A percentile compares a stretch with the other conserved stretches of the same genome.
Conservation (phyloP, 2,888 invertebrate species). For the Gymnoscelis rufifasciata region DNA sequence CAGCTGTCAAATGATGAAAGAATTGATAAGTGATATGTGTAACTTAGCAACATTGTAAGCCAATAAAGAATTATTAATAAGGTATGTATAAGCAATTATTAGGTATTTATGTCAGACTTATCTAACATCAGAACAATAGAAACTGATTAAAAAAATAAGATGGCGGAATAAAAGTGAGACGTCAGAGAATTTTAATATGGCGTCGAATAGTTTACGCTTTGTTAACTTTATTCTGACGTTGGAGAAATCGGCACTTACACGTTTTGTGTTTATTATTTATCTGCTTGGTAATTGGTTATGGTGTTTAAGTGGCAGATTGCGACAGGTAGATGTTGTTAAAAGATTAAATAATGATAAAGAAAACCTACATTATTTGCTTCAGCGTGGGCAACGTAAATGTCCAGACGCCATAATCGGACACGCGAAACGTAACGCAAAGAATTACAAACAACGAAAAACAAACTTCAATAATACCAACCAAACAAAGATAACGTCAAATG, state of each 20-base stretch:
- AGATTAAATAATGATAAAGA: conserved; percentile 35
- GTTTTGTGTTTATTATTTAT: neutral
- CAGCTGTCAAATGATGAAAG: conserved; percentile 28
- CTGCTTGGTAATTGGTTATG: conserved; percentile 4
- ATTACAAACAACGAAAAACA: conserved; percentile 31
- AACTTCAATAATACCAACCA: conserved; percentile 41
- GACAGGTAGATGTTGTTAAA: conserved; percentile 26
- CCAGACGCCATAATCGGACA: conserved; percentile 39
- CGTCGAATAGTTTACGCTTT: no score
- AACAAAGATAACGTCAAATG: conserved; percentile 47
- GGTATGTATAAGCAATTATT: no score
- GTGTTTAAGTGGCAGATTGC: conserved; percentile 20
- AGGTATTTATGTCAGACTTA: no score
- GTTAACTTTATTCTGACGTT: no score
- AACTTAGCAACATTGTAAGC: no score
- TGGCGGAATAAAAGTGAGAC: no score
- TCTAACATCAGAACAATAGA: no score
- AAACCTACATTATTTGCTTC: conserved; percentile 24
- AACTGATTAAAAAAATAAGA: no score
- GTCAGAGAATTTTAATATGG: no score
- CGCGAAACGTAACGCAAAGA: conserved; percentile 44
- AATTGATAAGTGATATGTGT: conserved; percentile 14
- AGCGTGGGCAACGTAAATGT: conserved; percentile 41
- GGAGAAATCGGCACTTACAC: neutral
- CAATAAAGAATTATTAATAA: no score